These are phyloP conservation scores for Alfaro cultratus DNA, from an alignment of 2,797 vertebrate genomes.

Conservation along the genomic window DNA sequence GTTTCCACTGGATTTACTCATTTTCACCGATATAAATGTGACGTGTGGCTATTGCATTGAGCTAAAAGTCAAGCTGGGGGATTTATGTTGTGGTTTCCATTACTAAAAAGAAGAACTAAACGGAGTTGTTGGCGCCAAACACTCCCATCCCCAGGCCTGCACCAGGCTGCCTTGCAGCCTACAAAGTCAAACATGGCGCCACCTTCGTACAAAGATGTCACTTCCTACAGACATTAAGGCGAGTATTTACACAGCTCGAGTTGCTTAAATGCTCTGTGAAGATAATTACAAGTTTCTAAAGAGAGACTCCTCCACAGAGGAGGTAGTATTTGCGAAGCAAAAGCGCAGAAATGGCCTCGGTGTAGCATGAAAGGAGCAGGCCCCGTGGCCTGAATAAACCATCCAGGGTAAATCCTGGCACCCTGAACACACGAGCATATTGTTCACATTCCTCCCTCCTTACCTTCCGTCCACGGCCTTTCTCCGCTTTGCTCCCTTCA, in stretches of 20 bases:
- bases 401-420: slow-evolving; percentile 70
- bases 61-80: no score
- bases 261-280: rapidly evolving
- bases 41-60: not conserved
- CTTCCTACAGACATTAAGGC: slow-evolving; percentile 60
- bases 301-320: rapidly evolving
- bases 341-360: not conserved
- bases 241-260: not conserved
- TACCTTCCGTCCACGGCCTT: slow-evolving; percentile 72
- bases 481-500: slow-evolving; percentile 28
- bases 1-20: not conserved
- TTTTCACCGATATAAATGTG: no score
- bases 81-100: not conserved
- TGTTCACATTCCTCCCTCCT: slow-evolving; percentile 69
- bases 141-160: slow-evolving; percentile 35
- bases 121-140: slow-evolving; percentile 82
- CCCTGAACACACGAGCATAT: slow-evolving; percentile 74
- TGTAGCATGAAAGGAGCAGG: slow-evolving; percentile 47
- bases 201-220: slow-evolving; percentile 66
- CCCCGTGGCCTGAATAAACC: slow-evolving; percentile 72
- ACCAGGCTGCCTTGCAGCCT: slow-evolving; percentile 21
- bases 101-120: not conserved
- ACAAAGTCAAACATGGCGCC: slow-evolving; percentile 79
- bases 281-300: rapidly evolving
- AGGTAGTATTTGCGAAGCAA: rapidly evolving